These are phyloP conservation scores for Tricholauxania praeusta DNA, from an alignment of 2,888 invertebrate species.

Conservation along the genomic window DNA sequence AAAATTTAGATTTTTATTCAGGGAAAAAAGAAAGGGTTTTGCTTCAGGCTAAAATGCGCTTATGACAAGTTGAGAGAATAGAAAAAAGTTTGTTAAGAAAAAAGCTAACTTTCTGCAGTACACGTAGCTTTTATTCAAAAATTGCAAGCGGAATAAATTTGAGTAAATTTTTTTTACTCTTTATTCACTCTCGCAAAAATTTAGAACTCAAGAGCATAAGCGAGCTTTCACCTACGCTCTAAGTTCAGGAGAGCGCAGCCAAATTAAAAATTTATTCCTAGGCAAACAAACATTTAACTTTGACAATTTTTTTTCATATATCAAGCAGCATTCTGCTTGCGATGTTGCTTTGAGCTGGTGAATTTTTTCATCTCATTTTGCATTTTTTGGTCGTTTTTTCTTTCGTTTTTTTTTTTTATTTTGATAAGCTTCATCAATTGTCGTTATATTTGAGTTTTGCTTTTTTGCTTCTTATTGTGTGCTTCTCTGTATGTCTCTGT, in stretches of 20 bases:
- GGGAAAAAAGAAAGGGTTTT: neutral
- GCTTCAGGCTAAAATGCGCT: neutral
- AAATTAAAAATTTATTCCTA: constrained; percentile 4
- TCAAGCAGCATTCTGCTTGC: neutral
- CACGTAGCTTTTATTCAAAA: neutral
- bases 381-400: too few relatives aligned
- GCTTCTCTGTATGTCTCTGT: neutral
- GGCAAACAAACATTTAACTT: neutral
- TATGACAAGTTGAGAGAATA: too few relatives aligned
- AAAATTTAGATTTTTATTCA: too few relatives aligned
- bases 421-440: neutral
- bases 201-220: neutral
- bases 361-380: too few relatives aligned
- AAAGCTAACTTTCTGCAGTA: neutral
- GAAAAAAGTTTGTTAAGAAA: too few relatives aligned
- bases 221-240: neutral
- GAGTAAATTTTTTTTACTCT: neutral
- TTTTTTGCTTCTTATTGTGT: neutral
- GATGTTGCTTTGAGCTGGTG: too few relatives aligned
- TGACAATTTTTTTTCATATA: neutral
- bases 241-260: neutral
- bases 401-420: neutral
- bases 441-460: neutral
- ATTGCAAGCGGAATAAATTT: neutral
- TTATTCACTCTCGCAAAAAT: neutral